Base-by-base conservation (phyloP, 2,888 invertebrate species). In the Seira sanloemensis region DNA sequence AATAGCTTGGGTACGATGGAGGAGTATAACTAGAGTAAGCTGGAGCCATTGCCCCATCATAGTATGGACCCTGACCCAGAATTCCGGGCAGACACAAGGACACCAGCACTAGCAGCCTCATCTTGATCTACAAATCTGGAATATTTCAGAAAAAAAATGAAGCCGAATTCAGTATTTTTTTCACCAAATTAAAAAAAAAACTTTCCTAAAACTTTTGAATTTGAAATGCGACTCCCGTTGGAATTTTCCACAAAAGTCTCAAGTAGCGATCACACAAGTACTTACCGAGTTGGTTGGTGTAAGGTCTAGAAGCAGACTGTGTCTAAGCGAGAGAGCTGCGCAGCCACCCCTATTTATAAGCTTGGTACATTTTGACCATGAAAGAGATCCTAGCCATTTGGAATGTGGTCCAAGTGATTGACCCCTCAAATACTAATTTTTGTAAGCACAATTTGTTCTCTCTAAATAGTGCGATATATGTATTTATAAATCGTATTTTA, bases 11-110 rank as follows among this genome's bases (percentile, higher is more conserved):
- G 23, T 69, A 69, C 19, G 69, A 4, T 26, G 69, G 69, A 50
- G 77, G 77, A 46, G 16, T 24, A 26, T 62, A 62, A 62, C 62
- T 62, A 9, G 62, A 21, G 12, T 77, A 77, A 0, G 82, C 21
- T 50, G 79, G 79, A 67, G 74, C 72, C 46, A 71, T 19, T 12
- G 74, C 81, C 69, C 86, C 87, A 84, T 84, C 81, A 66, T 77
- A 73, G 21, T 78, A 68, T 18, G 67, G 78, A 74, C 86, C 68
- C 18, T 73, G 78, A 74, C 87, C 87, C 83, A 84, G 58, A 73
- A 86, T 78, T 78, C 78, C 86, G 85, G 86, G 85, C 81, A 87
- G 86, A 83, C 84, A 86, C 87, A 85, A 75, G 83, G 85, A 86
- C 68, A 87, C 83, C 83, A 86, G 81, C 83, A 86, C 83, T 74